Base-by-base conservation (phyloP, 2,113 vertebrate species). In the Sylvilagus bachmani region DNA sequence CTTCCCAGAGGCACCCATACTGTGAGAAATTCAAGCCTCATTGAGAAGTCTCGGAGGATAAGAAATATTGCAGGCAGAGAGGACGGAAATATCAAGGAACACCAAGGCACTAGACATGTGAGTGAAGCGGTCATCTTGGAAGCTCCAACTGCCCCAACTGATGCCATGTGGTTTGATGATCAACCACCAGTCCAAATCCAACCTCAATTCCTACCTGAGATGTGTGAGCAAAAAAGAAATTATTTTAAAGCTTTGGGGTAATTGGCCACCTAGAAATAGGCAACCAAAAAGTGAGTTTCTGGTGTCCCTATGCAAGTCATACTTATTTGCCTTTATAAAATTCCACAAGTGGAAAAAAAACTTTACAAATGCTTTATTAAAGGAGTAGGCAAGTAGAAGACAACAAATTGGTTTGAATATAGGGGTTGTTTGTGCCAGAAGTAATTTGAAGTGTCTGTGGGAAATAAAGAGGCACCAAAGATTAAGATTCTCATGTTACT, bases 251-350 rank as follows among this genome's bases (percentile, higher is more conserved):
- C 25, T 89, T 77, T 89, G 31, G 49, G 27, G 29, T 51, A 24
- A 6, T 80, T 79, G 55, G 1, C 16, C 31, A 38, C 17, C 36
- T 25, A 85, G 22, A 6, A 62, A 73, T 22, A 61, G 74, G 53
- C 3, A 66, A 66, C 9, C 31, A 53, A 70, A 22, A 71, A 9
- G 0, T 17, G 53, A 19, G 16, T 53, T 75, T 73, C 36, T 77
- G 31, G 5, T 71, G 10, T 71, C 12, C 6, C 6, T 73, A 44
- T 22, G 74, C 19, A 73, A 91, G n/a, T 83, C 44, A 64, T 7
- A 11, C 70, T 73, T 73, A 24, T 61, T 25, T 87, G 31, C 31
- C 92, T 92, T 90, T 49, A 69, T 24, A 24, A 90, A 87, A 58
- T 67, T 75, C 24, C n/a, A 94, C 33, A 69, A 55, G 16, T 44